These are phyloP conservation scores for Okapia johnstoni DNA, from an alignment of 2,113 vertebrate genomes.

Conservation along the genomic window DNA sequence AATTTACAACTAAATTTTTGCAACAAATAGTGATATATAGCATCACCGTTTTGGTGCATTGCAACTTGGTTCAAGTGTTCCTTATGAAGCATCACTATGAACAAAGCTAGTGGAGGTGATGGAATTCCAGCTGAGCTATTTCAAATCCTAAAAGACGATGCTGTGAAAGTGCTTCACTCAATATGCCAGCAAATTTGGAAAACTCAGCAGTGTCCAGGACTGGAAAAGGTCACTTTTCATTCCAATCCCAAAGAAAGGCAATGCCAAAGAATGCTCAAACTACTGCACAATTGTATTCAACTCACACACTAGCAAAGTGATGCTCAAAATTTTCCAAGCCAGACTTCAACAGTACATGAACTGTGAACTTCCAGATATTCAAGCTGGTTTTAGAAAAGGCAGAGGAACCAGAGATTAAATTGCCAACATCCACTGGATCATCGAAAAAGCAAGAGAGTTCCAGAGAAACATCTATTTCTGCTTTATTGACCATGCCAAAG, in stretches of 20 bases:
- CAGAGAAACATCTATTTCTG: background rate
- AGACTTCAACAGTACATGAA: background rate
- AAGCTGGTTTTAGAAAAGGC: background rate
- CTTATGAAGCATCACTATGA: background rate
- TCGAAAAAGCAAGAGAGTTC: background rate
- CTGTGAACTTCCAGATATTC: background rate
- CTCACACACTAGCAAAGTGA: background rate
- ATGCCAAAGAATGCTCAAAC: background rate
- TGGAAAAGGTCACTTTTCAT: background rate
- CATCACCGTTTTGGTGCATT: background rate
- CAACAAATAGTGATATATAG: background rate
- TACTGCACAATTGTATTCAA: background rate
- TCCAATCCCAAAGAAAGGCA: background rate
- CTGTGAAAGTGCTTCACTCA: background rate
- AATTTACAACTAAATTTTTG: background rate
- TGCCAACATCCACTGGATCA: background rate
- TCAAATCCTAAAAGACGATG: background rate
- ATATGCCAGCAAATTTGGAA: background rate
- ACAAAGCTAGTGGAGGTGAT: background rate
- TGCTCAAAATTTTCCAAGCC: background rate
- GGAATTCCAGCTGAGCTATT: background rate
- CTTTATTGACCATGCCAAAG: background rate
- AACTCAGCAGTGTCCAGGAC: background rate
- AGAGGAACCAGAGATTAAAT: background rate
- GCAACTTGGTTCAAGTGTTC: background rate